phyloP scores from a whole-genome alignment of 1,140 invertebrate genomes.

The Pinna nobilis region DNA sequence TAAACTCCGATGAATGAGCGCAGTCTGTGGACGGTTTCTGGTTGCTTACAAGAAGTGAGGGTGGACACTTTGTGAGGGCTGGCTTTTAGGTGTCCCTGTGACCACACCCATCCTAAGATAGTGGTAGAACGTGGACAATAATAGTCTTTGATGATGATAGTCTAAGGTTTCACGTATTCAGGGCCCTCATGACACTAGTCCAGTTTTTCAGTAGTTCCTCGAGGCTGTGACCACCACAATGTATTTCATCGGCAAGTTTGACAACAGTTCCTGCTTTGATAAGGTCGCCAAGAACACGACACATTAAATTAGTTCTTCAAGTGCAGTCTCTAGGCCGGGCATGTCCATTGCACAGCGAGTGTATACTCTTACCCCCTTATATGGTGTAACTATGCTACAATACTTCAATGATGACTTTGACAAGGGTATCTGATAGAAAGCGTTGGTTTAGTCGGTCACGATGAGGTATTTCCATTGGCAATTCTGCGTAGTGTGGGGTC shows the following conservation, averaged over 20 bases:
- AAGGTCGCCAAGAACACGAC: slow-evolving; percentile 35
- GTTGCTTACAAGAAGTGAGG: slow-evolving; percentile 19
- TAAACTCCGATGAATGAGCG: slow-evolving; percentile 48
- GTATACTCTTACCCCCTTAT: slow-evolving; percentile 35
- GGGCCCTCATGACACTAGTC: background rate
- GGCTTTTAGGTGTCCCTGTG: slow-evolving; percentile 27
- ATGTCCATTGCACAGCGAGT: slow-evolving; percentile 36
- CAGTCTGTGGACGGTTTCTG: slow-evolving; percentile 30
- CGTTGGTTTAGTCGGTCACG: too few relatives aligned
- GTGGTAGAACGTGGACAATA: background rate
- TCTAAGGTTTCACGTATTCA: background rate
- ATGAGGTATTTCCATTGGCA: slow-evolving; percentile 39
- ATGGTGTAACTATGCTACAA: slow-evolving; percentile 34
- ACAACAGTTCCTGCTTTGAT: slow-evolving; percentile 14
- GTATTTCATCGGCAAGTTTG: slow-evolving; percentile 14
- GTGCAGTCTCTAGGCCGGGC: slow-evolving; percentile 19
- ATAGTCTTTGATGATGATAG: background rate
- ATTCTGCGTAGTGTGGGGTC: slow-evolving; percentile 37
- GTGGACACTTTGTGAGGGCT: slow-evolving; percentile 39
- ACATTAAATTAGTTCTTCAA: slow-evolving; percentile 10
- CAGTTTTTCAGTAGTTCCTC: slow-evolving; percentile 27
- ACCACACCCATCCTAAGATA: slow-evolving; percentile 38
- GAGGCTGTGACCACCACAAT: slow-evolving; percentile 12
- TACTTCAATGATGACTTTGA: slow-evolving; percentile 31
- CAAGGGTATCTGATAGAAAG: slow-evolving; percentile 35